phyloP scores from a whole-genome alignment of 23 tunicate genomes.

The Trididemnum miniatum region DNA sequence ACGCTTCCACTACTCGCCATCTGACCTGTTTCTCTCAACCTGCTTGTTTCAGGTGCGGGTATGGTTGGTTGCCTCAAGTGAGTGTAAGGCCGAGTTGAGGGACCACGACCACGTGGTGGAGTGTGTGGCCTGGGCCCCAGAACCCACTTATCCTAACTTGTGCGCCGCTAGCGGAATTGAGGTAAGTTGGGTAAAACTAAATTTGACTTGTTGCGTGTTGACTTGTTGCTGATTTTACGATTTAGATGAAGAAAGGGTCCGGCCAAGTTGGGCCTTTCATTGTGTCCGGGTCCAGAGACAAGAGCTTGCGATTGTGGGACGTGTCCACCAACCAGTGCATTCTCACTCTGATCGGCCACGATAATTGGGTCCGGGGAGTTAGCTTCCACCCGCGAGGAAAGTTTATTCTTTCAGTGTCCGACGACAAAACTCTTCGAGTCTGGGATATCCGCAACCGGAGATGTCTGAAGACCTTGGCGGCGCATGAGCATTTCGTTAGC shows the following conservation, averaged over 20 bases:
- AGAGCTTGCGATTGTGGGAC: conserved; percentile 91
- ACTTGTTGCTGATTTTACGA: too few relatives aligned
- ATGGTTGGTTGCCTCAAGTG: conserved; percentile 65
- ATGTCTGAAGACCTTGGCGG: conserved; percentile 91
- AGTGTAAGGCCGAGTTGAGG: conserved; percentile 83
- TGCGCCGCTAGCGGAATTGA: conserved; percentile 86
- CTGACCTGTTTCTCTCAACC: too few relatives aligned
- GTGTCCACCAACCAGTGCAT: conserved; percentile 74
- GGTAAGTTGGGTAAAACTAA: too few relatives aligned
- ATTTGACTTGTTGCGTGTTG: too few relatives aligned
- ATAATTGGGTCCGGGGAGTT: conserved; percentile 91
- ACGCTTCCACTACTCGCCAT: too few relatives aligned
- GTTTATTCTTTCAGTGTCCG: conserved; percentile 82
- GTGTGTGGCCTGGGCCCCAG: conserved; percentile 94
- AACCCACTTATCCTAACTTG: conserved; percentile 48
- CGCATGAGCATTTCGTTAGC: conserved; percentile 94
- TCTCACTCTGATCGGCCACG: conserved; percentile 87
- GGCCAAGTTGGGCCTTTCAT: conserved; percentile 85
- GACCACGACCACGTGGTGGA: conserved; percentile 96
- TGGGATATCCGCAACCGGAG: conserved; percentile 90
- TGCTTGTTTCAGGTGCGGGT: conserved; percentile 65
- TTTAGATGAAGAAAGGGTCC: conserved; percentile 52
- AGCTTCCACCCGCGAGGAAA: conserved; percentile 89
- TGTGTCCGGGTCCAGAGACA: conserved; percentile 96
- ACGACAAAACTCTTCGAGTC: conserved; percentile 94